A percentile compares a stretch with the other conserved stretches of the same genome.
phyloP scores from a whole-genome alignment of 2,888 invertebrate species.

The Yponomeuta plumbellus region DNA sequence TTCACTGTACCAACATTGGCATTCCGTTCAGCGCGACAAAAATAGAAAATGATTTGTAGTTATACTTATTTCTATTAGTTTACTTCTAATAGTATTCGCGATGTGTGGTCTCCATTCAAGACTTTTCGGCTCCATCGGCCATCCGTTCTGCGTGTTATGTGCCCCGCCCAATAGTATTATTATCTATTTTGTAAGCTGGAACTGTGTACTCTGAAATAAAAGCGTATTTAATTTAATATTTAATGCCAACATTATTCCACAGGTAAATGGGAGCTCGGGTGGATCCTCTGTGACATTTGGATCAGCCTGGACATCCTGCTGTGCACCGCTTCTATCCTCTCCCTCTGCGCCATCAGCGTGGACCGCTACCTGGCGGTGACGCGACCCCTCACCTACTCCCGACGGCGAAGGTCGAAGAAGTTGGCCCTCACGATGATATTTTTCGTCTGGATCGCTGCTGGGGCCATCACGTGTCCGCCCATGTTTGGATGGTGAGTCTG shows the following conservation, averaged over 20 bases:
- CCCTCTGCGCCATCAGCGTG: constrained; percentile 94
- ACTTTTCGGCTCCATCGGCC: too few relatives aligned
- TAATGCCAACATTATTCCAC: constrained; percentile 22
- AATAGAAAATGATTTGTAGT: too few relatives aligned
- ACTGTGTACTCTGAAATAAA: too few relatives aligned
- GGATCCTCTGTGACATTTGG: constrained; percentile 93
- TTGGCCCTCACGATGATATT: constrained; percentile 91
- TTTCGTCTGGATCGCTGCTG: constrained; percentile 92
- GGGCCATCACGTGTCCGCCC: constrained; percentile 95
- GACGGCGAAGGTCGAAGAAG: constrained; percentile 89
- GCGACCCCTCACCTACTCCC: constrained; percentile 93
- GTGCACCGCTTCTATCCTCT: constrained; percentile 95
- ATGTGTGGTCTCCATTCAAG: too few relatives aligned
- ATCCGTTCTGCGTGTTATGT: too few relatives aligned
- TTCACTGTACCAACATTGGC: too few relatives aligned
- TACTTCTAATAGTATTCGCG: too few relatives aligned
- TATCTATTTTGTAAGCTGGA: too few relatives aligned
- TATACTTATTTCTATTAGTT: too few relatives aligned
- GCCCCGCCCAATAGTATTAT: too few relatives aligned
- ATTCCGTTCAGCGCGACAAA: too few relatives aligned
- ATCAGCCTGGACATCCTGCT: constrained; percentile 94
- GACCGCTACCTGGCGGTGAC: constrained; percentile 95
- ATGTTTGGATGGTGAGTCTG: constrained; percentile 90
- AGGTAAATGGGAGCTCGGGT: constrained; percentile 93
- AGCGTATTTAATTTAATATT: too few relatives aligned